Conservation (phyloP, 2,797 vertebrate species). For the Delichon dasypus region DNA sequence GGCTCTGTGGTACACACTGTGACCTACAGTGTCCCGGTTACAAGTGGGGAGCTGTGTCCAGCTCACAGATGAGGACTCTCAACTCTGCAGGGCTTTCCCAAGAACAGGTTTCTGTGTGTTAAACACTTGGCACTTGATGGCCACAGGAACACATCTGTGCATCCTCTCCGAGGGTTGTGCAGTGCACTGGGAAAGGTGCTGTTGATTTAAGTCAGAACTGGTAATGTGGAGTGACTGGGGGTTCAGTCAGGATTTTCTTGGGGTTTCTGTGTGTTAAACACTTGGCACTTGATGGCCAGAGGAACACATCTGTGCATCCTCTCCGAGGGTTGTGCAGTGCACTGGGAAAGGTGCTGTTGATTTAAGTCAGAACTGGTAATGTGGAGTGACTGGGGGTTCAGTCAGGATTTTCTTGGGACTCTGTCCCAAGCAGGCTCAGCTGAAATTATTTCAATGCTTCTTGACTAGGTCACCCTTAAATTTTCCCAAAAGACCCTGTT, state of each 20-base stretch:
- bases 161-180: background rate
- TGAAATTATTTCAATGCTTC: background rate
- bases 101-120: background rate
- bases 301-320: too few relatives aligned
- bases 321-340: too few relatives aligned
- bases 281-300: too few relatives aligned
- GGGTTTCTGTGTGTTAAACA: too few relatives aligned
- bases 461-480: background rate
- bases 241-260: background rate
- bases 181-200: background rate
- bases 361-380: too few relatives aligned
- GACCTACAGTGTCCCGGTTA: background rate
- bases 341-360: too few relatives aligned
- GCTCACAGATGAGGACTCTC: background rate
- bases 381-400: too few relatives aligned
- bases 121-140: background rate
- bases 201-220: background rate
- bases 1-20: background rate
- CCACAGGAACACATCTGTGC: background rate
- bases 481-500: background rate
- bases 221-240: background rate
- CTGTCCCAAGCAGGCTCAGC: background rate
- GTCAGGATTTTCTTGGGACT: too few relatives aligned
- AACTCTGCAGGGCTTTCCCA: background rate
- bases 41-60: background rate